Evolutionary conservation across 2,797 vertebrate species (phyloP), one percentile per base, ranked within the genome.

Genomic region (Geotrypetes seraphini): DNA sequence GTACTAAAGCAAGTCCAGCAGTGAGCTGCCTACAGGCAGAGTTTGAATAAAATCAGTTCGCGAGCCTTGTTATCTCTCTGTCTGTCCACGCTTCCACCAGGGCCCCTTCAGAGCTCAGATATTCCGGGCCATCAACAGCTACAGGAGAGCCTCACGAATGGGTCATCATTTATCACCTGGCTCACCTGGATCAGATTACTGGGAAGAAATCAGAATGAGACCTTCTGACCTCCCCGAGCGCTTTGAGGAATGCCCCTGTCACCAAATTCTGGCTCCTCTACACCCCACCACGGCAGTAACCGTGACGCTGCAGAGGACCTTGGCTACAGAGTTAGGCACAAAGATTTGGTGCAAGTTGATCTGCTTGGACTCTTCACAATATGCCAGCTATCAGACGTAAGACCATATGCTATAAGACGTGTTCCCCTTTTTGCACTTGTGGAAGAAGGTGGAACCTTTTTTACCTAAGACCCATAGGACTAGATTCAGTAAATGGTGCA

Each of bases 121-220:
- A 28, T 13, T 28, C 25, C 26, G 19, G 41, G 69, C 62, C 68
- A 76, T 69, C 50, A 59, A 79, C n/a, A 82, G 73, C 73, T 69
- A 77, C 66, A 69, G 30, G 73, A 59, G 66, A 65, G 69, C 73
- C 69, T 73, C 79, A 76, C 76, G 81, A 74, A 85, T 72, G 78
- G 74, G 78, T 78, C 69, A 77, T 82, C 81, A 83, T 87, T 88
- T 88, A 81, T 85, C 84, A 88, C 83, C 69, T 78, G 69, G 81
- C 84, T 87, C 74, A 80, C 66, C 47, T 66, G 69, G 75, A 79
- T 89, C 69, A 63, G 54, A 71, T 87, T 86, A 79, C 85, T 51
- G 63, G 52, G 53, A 69, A 65, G 54, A 74, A 68, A 68, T 53
- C 43, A 49, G 47, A 66, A 42, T 52, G 33, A 50, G 64, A 66